Evolutionary conservation across 2,797 vertebrate genomes (phyloP).

Genomic region (Gephyroberyx darwinii): DNA sequence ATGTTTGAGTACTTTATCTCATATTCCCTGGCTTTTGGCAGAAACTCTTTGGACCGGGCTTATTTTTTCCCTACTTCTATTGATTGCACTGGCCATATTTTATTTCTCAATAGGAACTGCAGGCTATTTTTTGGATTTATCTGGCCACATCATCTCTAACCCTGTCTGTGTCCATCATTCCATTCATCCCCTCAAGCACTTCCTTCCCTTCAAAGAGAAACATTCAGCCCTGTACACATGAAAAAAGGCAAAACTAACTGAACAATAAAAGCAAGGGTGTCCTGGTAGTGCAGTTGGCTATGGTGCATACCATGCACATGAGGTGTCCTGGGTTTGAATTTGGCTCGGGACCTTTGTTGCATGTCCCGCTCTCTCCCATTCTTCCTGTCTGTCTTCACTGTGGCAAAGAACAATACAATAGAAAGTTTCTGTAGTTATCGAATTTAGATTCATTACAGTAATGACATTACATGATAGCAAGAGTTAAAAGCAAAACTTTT

Average conservation of each 20-base stretch:
- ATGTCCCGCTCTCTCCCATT: no score
- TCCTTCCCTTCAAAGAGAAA: not conserved
- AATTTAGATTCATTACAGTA: not conserved
- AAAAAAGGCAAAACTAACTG: not conserved
- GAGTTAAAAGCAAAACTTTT: no score
- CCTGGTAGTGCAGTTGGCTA: no score
- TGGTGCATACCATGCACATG: no score
- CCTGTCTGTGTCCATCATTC: not conserved
- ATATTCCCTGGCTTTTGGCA: slow-evolving; percentile 37
- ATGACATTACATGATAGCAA: not conserved
- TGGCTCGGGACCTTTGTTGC: no score
- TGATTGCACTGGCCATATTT: slow-evolving; percentile 29
- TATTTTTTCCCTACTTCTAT: slow-evolving; percentile 33
- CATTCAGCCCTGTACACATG: no score
- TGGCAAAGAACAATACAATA: not conserved
- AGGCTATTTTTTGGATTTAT: slow-evolving; percentile 22
- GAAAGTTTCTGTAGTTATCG: not conserved
- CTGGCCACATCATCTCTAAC: slow-evolving; percentile 3
- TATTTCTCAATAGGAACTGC: slow-evolving; percentile 23
- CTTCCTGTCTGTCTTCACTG: no score
- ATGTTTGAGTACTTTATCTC: slow-evolving; percentile 60
- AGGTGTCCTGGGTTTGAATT: no score
- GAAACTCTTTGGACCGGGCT: slow-evolving; percentile 33
- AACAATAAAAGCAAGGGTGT: not conserved
- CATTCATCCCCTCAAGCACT: not conserved